phyloP scores from a whole-genome alignment of 2,888 invertebrate species.

The Itoplectis maculator region DNA sequence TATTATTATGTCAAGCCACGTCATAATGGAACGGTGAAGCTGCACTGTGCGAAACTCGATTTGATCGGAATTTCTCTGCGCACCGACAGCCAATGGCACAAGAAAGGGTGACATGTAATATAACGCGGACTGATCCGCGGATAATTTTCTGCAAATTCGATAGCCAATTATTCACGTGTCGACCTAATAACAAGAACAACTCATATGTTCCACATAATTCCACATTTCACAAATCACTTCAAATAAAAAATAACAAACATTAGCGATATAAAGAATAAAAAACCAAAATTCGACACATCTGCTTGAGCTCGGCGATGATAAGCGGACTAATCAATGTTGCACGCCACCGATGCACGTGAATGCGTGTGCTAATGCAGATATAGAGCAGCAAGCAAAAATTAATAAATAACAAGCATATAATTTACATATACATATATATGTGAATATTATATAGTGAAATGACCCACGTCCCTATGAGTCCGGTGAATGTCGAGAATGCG shows the following conservation, averaged over 20 bases:
- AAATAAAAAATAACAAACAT: no score
- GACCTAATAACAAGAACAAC: no score
- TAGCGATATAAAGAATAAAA: no score
- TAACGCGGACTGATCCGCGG: background rate
- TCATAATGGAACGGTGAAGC: background rate
- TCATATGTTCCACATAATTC: no score
- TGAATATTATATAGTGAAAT: conserved; percentile 26
- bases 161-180: no score
- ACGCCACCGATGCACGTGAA: conserved; percentile 61
- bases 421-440: no score
- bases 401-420: conserved; percentile 30
- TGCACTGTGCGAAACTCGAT: background rate
- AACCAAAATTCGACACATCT: background rate
- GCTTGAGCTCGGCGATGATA: conserved; percentile 28
- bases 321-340: conserved; percentile 54
- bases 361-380: conserved; percentile 42
- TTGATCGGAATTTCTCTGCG: conserved; percentile 21
- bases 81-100: background rate
- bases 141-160: no score
- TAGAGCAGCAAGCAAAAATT: conserved; percentile 10
- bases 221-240: no score
- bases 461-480: conserved; percentile 38
- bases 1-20: conserved; percentile 5
- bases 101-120: background rate
- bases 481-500: conserved; percentile 64